Conservation (phyloP, 2,113 vertebrate species). For the Strix aluco region DNA sequence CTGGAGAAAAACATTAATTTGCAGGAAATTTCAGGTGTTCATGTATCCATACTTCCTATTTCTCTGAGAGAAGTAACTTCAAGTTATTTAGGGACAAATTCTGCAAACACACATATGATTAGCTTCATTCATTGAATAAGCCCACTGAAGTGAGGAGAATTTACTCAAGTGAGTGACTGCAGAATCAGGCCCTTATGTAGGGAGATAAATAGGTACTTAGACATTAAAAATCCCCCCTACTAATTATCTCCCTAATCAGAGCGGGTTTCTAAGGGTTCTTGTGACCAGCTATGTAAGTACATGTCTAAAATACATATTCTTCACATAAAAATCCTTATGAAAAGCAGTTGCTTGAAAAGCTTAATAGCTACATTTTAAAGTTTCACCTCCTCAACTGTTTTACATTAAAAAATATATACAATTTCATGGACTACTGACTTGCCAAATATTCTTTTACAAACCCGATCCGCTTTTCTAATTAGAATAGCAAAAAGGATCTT, state of each 20-base stretch:
- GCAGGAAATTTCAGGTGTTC: background rate
- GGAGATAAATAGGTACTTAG: background rate
- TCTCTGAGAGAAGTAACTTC: background rate
- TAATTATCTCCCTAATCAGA: background rate
- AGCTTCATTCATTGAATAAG: background rate
- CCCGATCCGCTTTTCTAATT: conserved; percentile 22
- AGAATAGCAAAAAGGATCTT: conserved; percentile 1
- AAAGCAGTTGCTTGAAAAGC: background rate
- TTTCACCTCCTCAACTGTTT: conserved; percentile 29
- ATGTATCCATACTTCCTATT: background rate
- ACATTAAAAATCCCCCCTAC: background rate
- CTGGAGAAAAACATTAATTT: background rate
- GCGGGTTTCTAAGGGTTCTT: background rate
- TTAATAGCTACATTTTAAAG: conserved; percentile 25
- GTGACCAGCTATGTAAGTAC: background rate
- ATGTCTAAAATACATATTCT: background rate
- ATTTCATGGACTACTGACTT: conserved; percentile 55
- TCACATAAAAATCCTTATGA: background rate
- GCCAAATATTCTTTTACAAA: conserved; percentile 48
- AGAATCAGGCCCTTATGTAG: background rate
- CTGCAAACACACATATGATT: no score
- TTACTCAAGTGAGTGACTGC: background rate
- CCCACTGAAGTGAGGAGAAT: background rate
- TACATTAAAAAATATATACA: conserved; percentile 55
- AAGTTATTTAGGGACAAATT: background rate